Evolutionary conservation across 2,888 invertebrate species (phyloP), one percentile per base, ranked within the genome.

Genomic region (Athripsodes cinereus): DNA sequence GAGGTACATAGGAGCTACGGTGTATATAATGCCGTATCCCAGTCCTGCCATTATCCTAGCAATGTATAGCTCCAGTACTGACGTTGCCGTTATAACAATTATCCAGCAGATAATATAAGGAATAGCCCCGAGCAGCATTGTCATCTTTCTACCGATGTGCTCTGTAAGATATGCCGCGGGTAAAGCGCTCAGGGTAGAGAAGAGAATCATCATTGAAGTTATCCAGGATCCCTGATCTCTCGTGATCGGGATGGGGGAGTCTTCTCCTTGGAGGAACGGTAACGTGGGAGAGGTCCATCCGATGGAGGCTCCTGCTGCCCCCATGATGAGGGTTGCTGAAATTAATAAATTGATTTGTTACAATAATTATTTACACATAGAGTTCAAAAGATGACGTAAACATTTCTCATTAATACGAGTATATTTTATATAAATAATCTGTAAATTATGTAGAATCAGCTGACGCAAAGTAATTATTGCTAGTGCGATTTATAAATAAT

Each of bases 41-140:
- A 86, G 69, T 0, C 86, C 86, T 34, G 83, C 83, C 68, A 85
- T 76, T 72, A 85, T 78, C 46, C 83, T 72, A 1, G 83, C 76
- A 5, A 80, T 73, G 69, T 84, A 83, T n/a, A 86, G 73, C 50
- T 80, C 67, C 46, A 76, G 70, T 1, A 82, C 79, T 2, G 77
- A 78, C 53, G 76, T 74, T 22, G 85, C 84, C 34, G 78, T 71
- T 62, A 84, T 81, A 64, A 86, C 78, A 64, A 85, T 71, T 34
- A 85, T 68, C 86, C 86, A 87, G 60, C 85, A 81, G 40, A 81
- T 53, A 62, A 83, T 80, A 66, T 84, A 80, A 0, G 86, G 84
- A 6, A 85, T 66, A 0, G 83, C 81, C 13, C 83, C 74, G 35
- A 82, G 69, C 13, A 86, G 73, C 1, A 86, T 74, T n/a, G 83